These are phyloP conservation scores for Pseudochromis fuscus DNA, from an alignment of 2,797 vertebrate species.

Conservation along the genomic window DNA sequence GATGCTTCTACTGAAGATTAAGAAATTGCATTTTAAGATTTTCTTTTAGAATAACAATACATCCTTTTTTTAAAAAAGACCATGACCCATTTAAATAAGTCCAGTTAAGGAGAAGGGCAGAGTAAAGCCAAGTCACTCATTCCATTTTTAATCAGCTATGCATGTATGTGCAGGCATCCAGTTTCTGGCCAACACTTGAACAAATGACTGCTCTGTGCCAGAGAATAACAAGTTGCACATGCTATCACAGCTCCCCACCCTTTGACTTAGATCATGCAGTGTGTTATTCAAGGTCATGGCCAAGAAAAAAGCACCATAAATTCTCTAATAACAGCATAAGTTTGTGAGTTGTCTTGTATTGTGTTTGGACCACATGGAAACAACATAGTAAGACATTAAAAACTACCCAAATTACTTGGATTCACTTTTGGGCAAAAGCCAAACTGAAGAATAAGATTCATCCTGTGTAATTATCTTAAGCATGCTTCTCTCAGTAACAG, in stretches of 20 bases:
- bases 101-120: not conserved
- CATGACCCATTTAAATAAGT: slow-evolving; percentile 6
- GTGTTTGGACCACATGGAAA: not conserved
- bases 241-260: not conserved
- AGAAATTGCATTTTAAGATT: not conserved
- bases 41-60: slow-evolving; percentile 3
- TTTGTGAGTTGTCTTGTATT: not conserved
- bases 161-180: slow-evolving; percentile 13
- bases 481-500: not conserved
- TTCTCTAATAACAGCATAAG: slow-evolving; percentile 9
- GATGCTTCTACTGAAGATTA: not conserved
- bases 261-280: slow-evolving; percentile 24
- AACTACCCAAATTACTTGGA: not conserved
- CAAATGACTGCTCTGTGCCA: slow-evolving; percentile 2
- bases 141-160: slow-evolving; percentile 5
- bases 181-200: slow-evolving; percentile 21
- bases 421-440: not conserved
- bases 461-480: not conserved
- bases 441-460: not conserved
- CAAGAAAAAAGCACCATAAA: not conserved
- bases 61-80: slow-evolving; percentile 28
- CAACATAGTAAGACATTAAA: not conserved
- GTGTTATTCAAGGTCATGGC: not conserved
- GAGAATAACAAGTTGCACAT: slow-evolving; percentile 21
- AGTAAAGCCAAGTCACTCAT: slow-evolving; percentile 11